These are phyloP conservation scores for Denticeps clupeoides DNA, from an alignment of 2,797 vertebrate species.

Conservation along the genomic window DNA sequence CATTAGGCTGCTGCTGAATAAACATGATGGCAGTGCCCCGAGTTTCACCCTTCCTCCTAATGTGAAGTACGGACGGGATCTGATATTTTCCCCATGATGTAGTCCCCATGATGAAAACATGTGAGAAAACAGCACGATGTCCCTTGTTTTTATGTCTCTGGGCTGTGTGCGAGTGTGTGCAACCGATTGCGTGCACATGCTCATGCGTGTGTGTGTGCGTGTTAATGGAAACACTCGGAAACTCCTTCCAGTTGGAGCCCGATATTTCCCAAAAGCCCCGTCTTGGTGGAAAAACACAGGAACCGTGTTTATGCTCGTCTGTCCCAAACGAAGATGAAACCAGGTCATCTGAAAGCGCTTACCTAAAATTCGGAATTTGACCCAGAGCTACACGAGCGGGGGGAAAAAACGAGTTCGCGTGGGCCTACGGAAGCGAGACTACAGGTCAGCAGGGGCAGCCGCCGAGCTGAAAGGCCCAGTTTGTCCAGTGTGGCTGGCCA, in stretches of 20 bases:
- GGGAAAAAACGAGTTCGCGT: constrained; percentile 12
- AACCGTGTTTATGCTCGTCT: constrained; percentile 5
- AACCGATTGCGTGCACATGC: constrained; percentile 1
- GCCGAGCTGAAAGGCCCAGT: constrained; percentile 19
- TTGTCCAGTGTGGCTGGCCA: constrained; percentile 19
- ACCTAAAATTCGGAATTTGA: constrained; percentile 1
- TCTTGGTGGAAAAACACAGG: constrained; percentile 8
- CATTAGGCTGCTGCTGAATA: too few relatives aligned
- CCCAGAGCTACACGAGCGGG: constrained; percentile 2
- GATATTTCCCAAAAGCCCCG: constrained; percentile 13
- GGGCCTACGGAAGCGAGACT: constrained; percentile 6
- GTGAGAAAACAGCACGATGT: too few relatives aligned
- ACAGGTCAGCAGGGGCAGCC: constrained; percentile 15
- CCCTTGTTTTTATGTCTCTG: neutral
- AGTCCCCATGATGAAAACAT: too few relatives aligned
- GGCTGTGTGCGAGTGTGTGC: constrained; percentile 7
- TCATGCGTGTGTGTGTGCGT: constrained; percentile 1
- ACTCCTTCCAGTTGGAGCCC: constrained; percentile 13
- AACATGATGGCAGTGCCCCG: too few relatives aligned
- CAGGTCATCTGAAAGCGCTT: constrained; percentile 20
- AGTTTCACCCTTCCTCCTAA: too few relatives aligned
- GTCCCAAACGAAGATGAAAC: constrained; percentile 11
- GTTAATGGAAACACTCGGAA: constrained; percentile 17
- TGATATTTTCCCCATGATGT: too few relatives aligned
- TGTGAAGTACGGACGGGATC: too few relatives aligned